Evolutionary conservation across 2,113 vertebrate species (phyloP), one percentile per base, ranked within the genome.

Genomic region (Indri indri): DNA sequence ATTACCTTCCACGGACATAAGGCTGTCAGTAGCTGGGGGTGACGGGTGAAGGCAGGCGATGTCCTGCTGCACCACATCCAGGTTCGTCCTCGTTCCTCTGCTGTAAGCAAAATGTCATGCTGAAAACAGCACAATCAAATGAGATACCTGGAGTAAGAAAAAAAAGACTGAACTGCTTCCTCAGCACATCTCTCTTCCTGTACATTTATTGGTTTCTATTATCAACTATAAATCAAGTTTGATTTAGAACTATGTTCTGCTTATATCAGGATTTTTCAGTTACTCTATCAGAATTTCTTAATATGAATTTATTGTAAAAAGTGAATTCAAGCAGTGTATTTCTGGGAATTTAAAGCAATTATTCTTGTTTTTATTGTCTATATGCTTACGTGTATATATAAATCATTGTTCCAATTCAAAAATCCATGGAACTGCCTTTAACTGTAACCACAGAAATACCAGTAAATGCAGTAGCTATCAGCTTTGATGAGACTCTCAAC

Each of bases 111-210:
- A 97, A 89, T 94, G 85, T 77, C n/a, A 0, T 95, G 83, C 88
- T 97, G 52, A 97, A 98, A 97, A 97, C 85, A 96, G 79, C 80
- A 91, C 91, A 83, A 83, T 95, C 94, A 93, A 94, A 91, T 83
- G 92, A 96, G 95, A 85, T 94, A 84, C 96, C 97, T 93, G 94
- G 96, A 91, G 70, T 52, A 92, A 85, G 63, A 65, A 95, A 87
- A 76, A 40, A 25, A 4, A 34, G 52, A 5, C 74, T 10, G 34
- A 84, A 82, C 34, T 95, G 88, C 93, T 86, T 92, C 47, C 90
- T 98, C 97, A 97, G 97, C 97, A 96, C 3, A 17, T 54, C 70
- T 65, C 80, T 71, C 77, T 96, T 88, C 54, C 90, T 92, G 77
- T 79, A 85, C 80, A 96, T 88, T 87, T 66, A 84, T 90, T 92